phyloP scores from a whole-genome alignment of 2,888 invertebrate species.

The Watsonalla binaria region DNA sequence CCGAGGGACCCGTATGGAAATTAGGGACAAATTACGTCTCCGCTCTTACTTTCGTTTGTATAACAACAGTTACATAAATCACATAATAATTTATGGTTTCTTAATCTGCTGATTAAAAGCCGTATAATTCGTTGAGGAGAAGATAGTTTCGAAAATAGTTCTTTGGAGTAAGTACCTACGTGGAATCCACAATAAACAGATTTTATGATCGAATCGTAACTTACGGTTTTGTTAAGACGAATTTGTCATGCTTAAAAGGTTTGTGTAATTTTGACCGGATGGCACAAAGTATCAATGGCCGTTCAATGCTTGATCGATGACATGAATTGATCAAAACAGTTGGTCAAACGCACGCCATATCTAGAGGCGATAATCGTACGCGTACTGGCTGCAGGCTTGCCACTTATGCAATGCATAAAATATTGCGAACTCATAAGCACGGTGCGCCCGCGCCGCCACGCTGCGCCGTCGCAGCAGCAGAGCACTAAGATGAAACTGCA shows the following conservation, averaged over 20 bases:
- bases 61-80: constrained; percentile 60
- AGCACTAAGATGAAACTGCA: constrained; percentile 58
- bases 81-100: constrained; percentile 55
- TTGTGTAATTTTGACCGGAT: constrained; percentile 44
- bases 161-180: too few species aligned
- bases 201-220: too few species aligned
- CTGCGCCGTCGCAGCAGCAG: constrained; percentile 37
- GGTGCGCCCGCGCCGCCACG: constrained; percentile 23
- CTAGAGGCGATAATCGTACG: constrained; percentile 59
- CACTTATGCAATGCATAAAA: constrained; percentile 69
- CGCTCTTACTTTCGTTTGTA: constrained; percentile 69
- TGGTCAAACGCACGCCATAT: constrained; percentile 50
- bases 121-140: too few species aligned
- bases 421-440: constrained; percentile 68
- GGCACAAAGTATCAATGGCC: constrained; percentile 30
- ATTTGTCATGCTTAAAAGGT: constrained; percentile 35
- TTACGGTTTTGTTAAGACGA: too few species aligned
- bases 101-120: constrained; percentile 54
- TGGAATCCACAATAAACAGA: too few species aligned
- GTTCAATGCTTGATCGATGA: constrained; percentile 33
- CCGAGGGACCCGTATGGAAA: constrained; percentile 66
- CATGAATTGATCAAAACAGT: constrained; percentile 52
- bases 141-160: too few species aligned
- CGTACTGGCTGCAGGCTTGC: constrained; percentile 38
- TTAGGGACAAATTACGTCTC: constrained; percentile 73